These are phyloP conservation scores for Meles meles DNA, from an alignment of 2,113 vertebrate species.

Conservation along the genomic window DNA sequence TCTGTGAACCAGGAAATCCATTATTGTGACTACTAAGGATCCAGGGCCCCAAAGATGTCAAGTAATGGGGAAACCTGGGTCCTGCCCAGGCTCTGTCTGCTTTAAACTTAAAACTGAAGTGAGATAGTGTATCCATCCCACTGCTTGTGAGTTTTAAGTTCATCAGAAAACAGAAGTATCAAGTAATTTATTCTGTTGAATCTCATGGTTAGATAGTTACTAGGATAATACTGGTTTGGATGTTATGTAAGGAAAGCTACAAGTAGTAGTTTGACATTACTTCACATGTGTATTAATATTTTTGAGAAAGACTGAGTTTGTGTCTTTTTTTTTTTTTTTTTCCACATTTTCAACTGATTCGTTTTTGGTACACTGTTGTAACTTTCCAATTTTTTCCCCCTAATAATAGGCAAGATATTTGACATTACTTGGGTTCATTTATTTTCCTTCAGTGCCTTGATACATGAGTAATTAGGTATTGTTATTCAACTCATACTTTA, in stretches of 20 bases:
- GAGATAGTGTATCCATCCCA: not conserved
- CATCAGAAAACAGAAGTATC: conserved; percentile 19
- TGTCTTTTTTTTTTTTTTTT: not conserved
- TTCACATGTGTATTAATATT: not conserved
- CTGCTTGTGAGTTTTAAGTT: not conserved
- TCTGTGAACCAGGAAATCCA: not conserved
- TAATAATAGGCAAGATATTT: not conserved
- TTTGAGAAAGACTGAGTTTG: not conserved
- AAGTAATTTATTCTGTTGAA: not conserved
- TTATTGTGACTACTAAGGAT: not conserved
- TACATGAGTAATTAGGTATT: not conserved
- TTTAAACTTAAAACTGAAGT: not conserved
- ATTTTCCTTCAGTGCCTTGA: not conserved
- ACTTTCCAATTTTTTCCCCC: not conserved
- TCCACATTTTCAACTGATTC: not conserved
- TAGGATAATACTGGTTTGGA: not conserved
- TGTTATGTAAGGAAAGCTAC: not conserved
- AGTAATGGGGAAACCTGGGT: not conserved
- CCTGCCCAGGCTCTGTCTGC: not conserved
- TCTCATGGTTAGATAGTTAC: not conserved
- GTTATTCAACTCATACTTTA: not conserved
- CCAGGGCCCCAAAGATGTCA: not conserved
- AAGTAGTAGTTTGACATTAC: not conserved
- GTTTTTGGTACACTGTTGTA: not conserved
- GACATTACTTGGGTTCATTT: not conserved